phyloP scores from a whole-genome alignment of 2,113 vertebrate species.

The Cariama cristata region DNA sequence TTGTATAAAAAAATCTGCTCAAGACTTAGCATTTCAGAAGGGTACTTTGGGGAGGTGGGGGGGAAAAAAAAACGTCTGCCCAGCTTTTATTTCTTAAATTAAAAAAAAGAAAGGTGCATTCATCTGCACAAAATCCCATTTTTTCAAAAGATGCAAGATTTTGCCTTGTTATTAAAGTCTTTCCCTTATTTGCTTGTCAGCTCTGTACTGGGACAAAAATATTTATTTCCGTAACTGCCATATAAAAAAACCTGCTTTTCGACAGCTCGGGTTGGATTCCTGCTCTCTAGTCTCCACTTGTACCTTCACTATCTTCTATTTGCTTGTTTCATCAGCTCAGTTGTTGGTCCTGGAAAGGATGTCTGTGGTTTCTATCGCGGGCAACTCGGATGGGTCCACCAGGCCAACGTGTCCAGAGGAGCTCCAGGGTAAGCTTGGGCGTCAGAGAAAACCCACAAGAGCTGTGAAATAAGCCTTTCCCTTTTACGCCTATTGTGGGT shows the following conservation, averaged over 20 bases:
- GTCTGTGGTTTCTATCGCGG: not conserved
- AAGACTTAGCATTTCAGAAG: not conserved
- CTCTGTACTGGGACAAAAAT: not conserved
- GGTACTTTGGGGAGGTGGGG: fast-evolving
- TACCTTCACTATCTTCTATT: not conserved
- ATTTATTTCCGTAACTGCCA: not conserved
- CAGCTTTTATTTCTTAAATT: not conserved
- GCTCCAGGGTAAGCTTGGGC: not conserved
- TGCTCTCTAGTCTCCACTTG: not conserved
- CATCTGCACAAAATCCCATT: not conserved
- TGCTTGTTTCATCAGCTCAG: not conserved
- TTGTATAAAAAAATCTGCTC: not conserved
- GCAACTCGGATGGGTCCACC: slow-evolving; percentile 28
- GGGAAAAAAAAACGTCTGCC: fast-evolving
- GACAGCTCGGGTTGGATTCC: not conserved
- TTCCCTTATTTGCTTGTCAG: not conserved
- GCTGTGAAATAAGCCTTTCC: not conserved
- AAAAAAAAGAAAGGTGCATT: not conserved
- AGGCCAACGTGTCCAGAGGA: not conserved
- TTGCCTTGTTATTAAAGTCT: not conserved
- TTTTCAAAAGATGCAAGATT: not conserved
- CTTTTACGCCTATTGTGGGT: not conserved
- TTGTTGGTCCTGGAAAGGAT: slow-evolving; percentile 44
- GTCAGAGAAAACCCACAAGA: not conserved
- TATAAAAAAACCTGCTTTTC: not conserved